Evolutionary conservation across 2,888 invertebrate genomes (phyloP).

Genomic region (Creontiades dilutus): DNA sequence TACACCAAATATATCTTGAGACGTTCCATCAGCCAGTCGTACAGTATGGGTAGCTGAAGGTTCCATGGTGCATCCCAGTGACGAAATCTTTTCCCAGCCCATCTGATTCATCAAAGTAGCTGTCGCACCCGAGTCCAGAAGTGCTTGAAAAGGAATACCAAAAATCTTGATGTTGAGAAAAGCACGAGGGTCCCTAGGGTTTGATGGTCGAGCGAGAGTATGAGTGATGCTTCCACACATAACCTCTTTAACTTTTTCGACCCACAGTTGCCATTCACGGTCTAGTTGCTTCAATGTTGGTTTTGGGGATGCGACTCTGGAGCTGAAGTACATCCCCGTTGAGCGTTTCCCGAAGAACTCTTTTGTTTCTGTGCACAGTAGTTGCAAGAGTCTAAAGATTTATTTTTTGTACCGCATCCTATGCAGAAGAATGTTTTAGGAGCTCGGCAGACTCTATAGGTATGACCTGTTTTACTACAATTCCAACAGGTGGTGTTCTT

Average conservation of each 20-base stretch:
- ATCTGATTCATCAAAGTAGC: constrained; percentile 8
- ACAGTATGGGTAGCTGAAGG: not conserved
- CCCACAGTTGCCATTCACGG: not conserved
- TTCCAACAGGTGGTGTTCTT: constrained; percentile 59
- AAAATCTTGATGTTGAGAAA: constrained; percentile 28
- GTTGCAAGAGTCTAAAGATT: not conserved
- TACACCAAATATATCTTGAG: not conserved
- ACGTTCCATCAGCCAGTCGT: not conserved
- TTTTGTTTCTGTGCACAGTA: not conserved
- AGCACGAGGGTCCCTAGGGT: not conserved
- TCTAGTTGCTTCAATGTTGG: not conserved
- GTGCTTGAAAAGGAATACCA: not conserved
- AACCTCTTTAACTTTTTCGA: not conserved
- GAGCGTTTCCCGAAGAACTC: constrained; percentile 64
- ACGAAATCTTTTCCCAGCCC: constrained; percentile 19
- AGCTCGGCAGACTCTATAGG: constrained; percentile 34
- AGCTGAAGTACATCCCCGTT: not conserved
- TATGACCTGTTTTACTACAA: constrained; percentile 61
- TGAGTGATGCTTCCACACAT: not conserved
- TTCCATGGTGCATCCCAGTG: not conserved
- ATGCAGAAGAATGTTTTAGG: constrained; percentile 50
- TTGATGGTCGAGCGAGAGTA: too few species aligned
- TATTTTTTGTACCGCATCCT: constrained; percentile 52
- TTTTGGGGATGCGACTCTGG: not conserved
- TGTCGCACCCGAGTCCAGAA: constrained; percentile 53